These are phyloP conservation scores for Thymelicus sylvestris DNA, from an alignment of 2,888 invertebrate species.

Conservation along the genomic window DNA sequence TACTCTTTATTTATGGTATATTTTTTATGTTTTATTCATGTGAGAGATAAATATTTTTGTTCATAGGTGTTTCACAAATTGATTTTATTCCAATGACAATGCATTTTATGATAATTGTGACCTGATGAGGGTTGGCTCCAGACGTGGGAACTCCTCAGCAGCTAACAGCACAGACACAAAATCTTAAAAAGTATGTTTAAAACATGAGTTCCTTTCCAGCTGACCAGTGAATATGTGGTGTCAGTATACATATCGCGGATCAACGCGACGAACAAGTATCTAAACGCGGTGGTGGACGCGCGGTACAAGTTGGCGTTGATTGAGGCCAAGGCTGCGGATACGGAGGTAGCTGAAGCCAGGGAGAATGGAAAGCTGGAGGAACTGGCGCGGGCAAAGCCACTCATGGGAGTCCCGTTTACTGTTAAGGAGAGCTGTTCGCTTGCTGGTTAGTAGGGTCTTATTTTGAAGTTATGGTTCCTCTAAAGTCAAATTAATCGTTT, in stretches of 20 bases:
- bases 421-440: conserved; percentile 92
- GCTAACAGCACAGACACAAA: no score
- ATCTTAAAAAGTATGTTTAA: no score
- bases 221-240: conserved; percentile 85
- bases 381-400: conserved; percentile 83
- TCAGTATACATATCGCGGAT: conserved; percentile 86
- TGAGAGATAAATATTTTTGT: no score
- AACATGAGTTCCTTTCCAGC: conserved; percentile 59
- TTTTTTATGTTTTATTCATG: no score
- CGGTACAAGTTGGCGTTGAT: conserved; percentile 86
- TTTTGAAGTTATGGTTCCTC: no score
- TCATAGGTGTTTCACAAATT: no score
- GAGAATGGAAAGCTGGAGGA: conserved; percentile 60
- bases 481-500: no score
- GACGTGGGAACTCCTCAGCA: no score
- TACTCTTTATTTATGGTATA: no score
- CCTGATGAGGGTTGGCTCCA: no score
- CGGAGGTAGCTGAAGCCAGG: conserved; percentile 55
- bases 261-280: conserved; percentile 85
- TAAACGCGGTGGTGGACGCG: conserved; percentile 89
- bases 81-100: no score
- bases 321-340: conserved; percentile 87
- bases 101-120: no score
- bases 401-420: conserved; percentile 92
- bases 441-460: conserved; percentile 80